Evolutionary conservation across 2,888 invertebrate genomes (phyloP).

Genomic region (Drosophila kuntzei): DNA sequence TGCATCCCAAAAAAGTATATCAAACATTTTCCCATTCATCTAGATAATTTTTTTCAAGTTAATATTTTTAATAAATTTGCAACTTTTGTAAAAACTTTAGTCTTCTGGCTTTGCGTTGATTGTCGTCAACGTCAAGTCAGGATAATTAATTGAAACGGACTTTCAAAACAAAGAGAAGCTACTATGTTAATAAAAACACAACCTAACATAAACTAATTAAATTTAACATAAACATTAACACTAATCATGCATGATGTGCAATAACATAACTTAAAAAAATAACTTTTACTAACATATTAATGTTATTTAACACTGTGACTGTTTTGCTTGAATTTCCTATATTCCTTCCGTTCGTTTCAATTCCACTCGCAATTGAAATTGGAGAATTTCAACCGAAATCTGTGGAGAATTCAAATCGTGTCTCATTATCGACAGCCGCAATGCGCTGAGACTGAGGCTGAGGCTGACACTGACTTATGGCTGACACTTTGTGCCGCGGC

Average conservation of each 20-base stretch:
- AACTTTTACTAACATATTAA: neutral
- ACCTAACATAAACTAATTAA: neutral
- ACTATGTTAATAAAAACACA: neutral
- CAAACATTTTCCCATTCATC: too few species aligned
- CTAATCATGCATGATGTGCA: neutral
- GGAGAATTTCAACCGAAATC: conserved; percentile 6
- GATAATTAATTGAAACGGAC: neutral
- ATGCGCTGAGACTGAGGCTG: conserved; percentile 13
- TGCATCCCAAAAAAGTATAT: too few species aligned
- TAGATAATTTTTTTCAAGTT: too few species aligned
- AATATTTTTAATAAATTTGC: too few species aligned
- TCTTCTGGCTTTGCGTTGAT: too few species aligned
- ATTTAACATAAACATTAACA: neutral
- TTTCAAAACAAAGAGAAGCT: neutral
- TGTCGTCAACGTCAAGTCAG: too few species aligned
- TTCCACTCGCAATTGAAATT: conserved; percentile 6
- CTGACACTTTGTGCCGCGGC: conserved; percentile 20
- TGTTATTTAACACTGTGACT: neutral
- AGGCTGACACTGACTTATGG: conserved; percentile 22
- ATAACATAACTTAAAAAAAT: neutral
- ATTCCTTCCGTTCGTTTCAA: neutral
- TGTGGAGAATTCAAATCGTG: conserved; percentile 15
- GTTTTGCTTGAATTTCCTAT: neutral
- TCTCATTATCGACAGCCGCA: conserved; percentile 31
- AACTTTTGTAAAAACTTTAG: too few species aligned